Base-by-base conservation (phyloP, 2,797 vertebrate genomes). In the Microcaecilia unicolor region DNA sequence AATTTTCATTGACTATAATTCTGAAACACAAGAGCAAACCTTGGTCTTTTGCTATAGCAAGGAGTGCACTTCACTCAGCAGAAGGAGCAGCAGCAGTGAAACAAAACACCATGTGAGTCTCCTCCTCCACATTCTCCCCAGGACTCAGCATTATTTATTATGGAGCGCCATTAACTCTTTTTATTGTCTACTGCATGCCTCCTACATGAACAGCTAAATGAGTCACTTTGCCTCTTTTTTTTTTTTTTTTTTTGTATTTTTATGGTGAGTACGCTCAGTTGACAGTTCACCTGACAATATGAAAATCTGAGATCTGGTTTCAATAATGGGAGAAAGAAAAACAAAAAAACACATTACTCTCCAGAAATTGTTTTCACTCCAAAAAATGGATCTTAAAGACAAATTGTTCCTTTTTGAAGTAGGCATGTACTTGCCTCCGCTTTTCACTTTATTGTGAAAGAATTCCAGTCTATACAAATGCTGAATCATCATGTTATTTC, bases 141-240 rank as follows among this genome's bases (percentile, higher is more conserved):
- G 51, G 41, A 73, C 69, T 55, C 52, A 70, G 66, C 49, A 66
- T 44, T 48, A 62, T 65, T 70, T 76, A 48, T 71, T 53, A 51
- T 35, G 60, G 39, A 40, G 69, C 67, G 55, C 51, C 61, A 61
- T 63, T 70, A 70, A 63, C 62, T 42, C 40, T 48, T 63, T 70
- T 53, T 64, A 68, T 77, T 69, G n/a, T n/a, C n/a, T n/a, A n/a
- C n/a, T n/a, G 74, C 61, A 66, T 1, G 31, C 61, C 67, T 70
- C 58, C 55, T 43, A 57, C 60, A 53, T 64, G 55, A 72, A 50
- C 67, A 66, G 72, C 47, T 62, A 49, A 70, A 50, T 76, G 67
- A 76, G 30, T 73, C 75, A 78, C 38, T 66, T 49, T 43, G 58
- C 40, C 47, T 58, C 41, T 70, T 55, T n/a, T 43, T 31, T 35